These are phyloP conservation scores for Hypsopygia costalis DNA, from an alignment of 2,888 invertebrate species.

Conservation along the genomic window DNA sequence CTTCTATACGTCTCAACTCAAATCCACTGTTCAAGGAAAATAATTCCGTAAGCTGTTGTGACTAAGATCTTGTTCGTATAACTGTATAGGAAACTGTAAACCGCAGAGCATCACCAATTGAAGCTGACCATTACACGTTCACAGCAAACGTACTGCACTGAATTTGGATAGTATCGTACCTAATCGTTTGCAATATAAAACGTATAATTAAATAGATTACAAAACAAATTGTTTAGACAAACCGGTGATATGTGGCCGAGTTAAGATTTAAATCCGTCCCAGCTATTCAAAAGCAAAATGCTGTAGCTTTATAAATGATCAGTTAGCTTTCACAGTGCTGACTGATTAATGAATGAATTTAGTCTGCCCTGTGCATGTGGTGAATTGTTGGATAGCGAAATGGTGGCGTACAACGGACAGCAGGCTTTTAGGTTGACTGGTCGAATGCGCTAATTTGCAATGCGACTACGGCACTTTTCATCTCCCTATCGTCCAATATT, in stretches of 20 bases:
- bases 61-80: no score
- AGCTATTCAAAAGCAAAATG: constrained; percentile 17
- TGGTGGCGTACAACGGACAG: constrained; percentile 51
- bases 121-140: no score
- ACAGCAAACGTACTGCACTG: no score
- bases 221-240: constrained; percentile 1
- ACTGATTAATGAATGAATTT: constrained; percentile 40
- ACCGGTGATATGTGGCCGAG: constrained; percentile 11
- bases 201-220: neutral
- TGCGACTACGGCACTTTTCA: constrained; percentile 52
- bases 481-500: constrained; percentile 35
- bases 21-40: no score
- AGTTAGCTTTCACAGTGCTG: constrained; percentile 29
- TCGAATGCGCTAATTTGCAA: constrained; percentile 61
- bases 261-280: constrained; percentile 16
- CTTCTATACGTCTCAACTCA: no score
- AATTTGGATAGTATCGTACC: no score
- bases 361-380: constrained; percentile 29
- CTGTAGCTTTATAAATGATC: constrained; percentile 27
- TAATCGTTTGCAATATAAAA: no score
- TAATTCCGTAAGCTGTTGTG: no score
- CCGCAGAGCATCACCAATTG: no score
- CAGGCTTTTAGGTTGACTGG: constrained; percentile 47
- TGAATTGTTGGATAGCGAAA: constrained; percentile 46
- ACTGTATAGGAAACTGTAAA: no score